Evolutionary conservation across 2,888 invertebrate species (phyloP), one percentile per base, ranked within the genome.

Genomic region (Cataglyphis rosenhaueri): DNA sequence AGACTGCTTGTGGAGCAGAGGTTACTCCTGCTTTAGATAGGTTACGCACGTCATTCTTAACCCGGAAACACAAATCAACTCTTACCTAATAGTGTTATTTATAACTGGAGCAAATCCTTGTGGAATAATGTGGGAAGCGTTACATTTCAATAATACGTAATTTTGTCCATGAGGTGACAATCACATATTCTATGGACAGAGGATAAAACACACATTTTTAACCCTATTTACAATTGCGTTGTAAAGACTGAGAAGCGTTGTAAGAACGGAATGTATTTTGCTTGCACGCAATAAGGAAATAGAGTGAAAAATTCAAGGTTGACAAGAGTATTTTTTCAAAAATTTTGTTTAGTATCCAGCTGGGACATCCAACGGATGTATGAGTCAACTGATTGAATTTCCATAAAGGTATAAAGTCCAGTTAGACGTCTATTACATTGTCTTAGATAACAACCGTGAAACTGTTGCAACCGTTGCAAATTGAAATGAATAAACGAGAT

Each of bases 201-300:
- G 92, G 92, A 91, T 91, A 88, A 89, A 8, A n/a, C 3, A 89
- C 3, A 89, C 81, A 91, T 92, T 92, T 93, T 94, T 93, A 94
- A 94, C 93, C 92, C 93, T 92, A 92, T 90, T 91, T 83, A 91
- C 89, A 91, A 93, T 93, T 92, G 92, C 91, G 90, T 93, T 90
- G 92, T 92, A 90, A 92, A 92, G 90, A 87, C 88, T 83, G 71
- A 79, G 87, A 85, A 84, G 70, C 64, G 29, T 64, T 61, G 91
- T 86, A 92, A 92, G 90, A 74, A 48, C 83, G 83, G 48, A 87
- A 90, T 91, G 92, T 92, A 92, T 92, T 92, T 92, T 89, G 92
- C 89, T 92, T 93, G 90, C 89, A 91, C 91, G 91, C 90, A 93
- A 92, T 92, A 92, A 92, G 91, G 91, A 92, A 93, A 86, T 81